These are phyloP conservation scores for Ciconia stormi DNA, from an alignment of 2,113 vertebrate genomes.

Conservation along the genomic window DNA sequence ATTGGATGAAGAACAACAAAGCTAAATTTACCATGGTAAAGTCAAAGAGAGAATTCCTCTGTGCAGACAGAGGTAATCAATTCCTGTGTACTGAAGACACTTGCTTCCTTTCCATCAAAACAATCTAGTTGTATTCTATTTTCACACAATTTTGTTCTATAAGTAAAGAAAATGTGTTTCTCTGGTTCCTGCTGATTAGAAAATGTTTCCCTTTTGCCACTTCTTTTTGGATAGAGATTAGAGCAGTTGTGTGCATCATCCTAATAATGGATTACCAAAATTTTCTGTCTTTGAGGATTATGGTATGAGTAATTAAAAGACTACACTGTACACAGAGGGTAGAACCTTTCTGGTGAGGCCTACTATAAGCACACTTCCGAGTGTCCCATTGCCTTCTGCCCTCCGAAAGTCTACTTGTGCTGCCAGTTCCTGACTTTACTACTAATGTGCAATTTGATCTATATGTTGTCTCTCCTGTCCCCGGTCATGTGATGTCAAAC, in stretches of 20 bases:
- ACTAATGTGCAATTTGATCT: neutral
- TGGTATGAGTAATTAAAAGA: neutral
- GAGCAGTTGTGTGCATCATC: rapidly evolving
- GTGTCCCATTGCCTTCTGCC: neutral
- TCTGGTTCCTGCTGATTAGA: neutral
- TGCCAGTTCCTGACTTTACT: neutral
- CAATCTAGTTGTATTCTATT: neutral
- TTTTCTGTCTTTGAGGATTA: neutral
- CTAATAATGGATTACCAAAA: neutral
- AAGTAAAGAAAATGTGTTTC: neutral
- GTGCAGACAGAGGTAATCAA: neutral
- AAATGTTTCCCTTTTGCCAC: neutral
- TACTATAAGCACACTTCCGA: neutral
- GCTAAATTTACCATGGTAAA: neutral
- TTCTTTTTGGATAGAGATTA: neutral
- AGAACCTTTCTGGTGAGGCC: neutral
- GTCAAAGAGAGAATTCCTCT: neutral
- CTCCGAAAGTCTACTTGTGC: neutral
- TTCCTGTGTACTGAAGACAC: neutral
- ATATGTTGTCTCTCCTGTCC: rapidly evolving
- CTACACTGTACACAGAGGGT: neutral
- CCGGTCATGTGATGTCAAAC: neutral
- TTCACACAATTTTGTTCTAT: neutral
- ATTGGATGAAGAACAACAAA: neutral
- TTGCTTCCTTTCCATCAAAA: neutral